These are phyloP conservation scores for Cichlasoma orientale DNA, from an alignment of 2,797 vertebrate species.

Conservation along the genomic window DNA sequence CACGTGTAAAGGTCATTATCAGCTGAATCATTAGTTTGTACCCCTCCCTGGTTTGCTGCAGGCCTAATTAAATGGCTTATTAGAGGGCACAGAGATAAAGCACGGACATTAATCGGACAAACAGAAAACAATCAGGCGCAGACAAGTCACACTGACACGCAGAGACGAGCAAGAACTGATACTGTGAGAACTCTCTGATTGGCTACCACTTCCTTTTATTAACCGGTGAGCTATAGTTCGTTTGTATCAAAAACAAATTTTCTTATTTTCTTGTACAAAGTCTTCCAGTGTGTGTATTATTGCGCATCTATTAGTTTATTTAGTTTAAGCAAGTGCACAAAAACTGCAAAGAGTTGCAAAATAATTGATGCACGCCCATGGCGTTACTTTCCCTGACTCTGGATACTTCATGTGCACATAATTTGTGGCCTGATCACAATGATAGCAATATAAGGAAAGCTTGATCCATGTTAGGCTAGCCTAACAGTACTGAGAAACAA, in stretches of 20 bases:
- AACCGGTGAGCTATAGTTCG: not conserved
- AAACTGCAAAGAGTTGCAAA: slow-evolving; percentile 1
- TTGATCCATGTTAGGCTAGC: not conserved
- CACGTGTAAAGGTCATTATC: slow-evolving; percentile 24
- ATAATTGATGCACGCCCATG: not conserved
- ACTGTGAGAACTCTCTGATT: not conserved
- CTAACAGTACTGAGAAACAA: not conserved
- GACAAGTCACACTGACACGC: slow-evolving; percentile 32
- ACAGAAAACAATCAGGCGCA: slow-evolving; percentile 47
- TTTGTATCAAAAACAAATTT: too few species aligned
- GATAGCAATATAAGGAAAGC: not conserved
- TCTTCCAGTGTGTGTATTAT: not conserved
- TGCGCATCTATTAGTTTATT: not conserved
- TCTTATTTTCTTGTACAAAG: not conserved
- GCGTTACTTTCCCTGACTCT: not conserved
- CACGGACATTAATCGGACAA: slow-evolving; percentile 42
- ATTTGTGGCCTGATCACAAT: not conserved
- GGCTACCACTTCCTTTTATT: not conserved
- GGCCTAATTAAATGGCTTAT: slow-evolving; percentile 54
- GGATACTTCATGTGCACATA: not conserved
- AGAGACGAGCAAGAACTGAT: not conserved
- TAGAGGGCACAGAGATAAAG: slow-evolving; percentile 49
- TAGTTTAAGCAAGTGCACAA: not conserved
- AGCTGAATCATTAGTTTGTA: slow-evolving; percentile 12
- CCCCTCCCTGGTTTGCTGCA: slow-evolving; percentile 20